Evolutionary conservation across 2,888 invertebrate genomes (phyloP), one percentile per base, ranked within the genome.

Genomic region (Tiphia femorata): DNA sequence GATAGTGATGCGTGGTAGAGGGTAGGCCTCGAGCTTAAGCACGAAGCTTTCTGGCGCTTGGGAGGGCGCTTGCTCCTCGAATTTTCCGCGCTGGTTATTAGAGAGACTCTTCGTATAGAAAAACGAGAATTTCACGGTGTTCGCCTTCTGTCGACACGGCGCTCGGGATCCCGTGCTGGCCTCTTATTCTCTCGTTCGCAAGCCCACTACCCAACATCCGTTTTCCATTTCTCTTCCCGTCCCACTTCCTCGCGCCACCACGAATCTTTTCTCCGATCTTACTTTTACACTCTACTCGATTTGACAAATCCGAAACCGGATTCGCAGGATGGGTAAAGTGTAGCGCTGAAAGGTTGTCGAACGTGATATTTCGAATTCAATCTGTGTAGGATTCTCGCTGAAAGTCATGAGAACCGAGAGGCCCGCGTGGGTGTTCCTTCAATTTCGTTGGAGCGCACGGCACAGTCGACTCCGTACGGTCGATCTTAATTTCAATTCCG

Each of bases 151-250:
- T 42, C n/a, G n/a, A n/a, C n/a, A n/a, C n/a, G 50, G 50, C 20
- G 27, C 14, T 20, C 7, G n/a, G 12, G 23, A 56, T 70, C 64
- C 62, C 56, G 30, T 44, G 49, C 50, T 53, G 53, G 47, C 66
- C 66, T 63, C 71, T 71, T 73, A 69, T 73, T 71, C 73, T 71
- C 68, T 73, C 72, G 65, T 64, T 70, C 54, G 54, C 55, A 30
- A 61, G 54, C 47, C 59, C 51, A 38, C 19, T 67, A n/a, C n/a
- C n/a, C 66, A 67, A 71, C 73, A 64, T 66, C 70, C 73, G 64
- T 66, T 72, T 72, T 70, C 64, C 73, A 71, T 73, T n/a, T n/a
- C 49, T 29, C 21, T 27, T 16, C 33, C 44, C 12, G 17, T 54
- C 40, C 14, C 35, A 30, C 48, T 27, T 37, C 17, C 16, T 21